Base-by-base conservation (phyloP, 92 coral and sea anemone genomes). In the Umimayanthus kanabou region DNA sequence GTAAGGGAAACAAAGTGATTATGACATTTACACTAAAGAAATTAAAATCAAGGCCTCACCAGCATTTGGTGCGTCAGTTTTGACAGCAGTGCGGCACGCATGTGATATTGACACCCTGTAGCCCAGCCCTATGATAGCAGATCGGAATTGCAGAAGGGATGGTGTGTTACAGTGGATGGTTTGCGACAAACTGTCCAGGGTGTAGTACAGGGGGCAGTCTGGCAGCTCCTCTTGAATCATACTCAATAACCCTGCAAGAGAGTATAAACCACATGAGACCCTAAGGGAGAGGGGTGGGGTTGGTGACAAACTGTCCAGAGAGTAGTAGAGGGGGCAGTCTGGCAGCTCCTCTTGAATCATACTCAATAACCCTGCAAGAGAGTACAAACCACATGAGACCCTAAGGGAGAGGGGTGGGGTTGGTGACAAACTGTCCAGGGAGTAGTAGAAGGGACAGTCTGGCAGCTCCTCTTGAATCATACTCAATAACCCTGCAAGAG, bases 101-200 rank as follows among this genome's bases (percentile, higher is more conserved):
- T 97, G 99, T 26, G 98, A 92, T 65, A 96, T 94, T 67, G 98
- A 93, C 57, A 96, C 97, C 65, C 89, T 86, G 88, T 95, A 96
- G 18, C 99, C 99, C 49, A 92, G 92, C 28, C 88, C 88, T 28
- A 97, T 86, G 30, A 97, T 71, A 42, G 99, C 99, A 29, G 99
- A 97, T 33, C 99, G 89, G 93, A 95, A 88, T 88, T 97, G 98
- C n/a, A 97, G 76, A 39, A 97, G 94, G 16, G 99, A 95, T 39
- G 99, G 99, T 71, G 99, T 95, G 77, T 80, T 95, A 86, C 99
- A 95, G 61, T 97, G 99, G 73, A 97, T 88, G 15, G 96, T 92
- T 73, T 92, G 93, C 26, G 97, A 91, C 25, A 96, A 90, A 73
- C 93, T 94, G 77, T 96, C 97, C 42, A 96, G 82, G 23, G 94